Conservation (phyloP, 1,140 invertebrate genomes). For the Orchestia grillus region DNA sequence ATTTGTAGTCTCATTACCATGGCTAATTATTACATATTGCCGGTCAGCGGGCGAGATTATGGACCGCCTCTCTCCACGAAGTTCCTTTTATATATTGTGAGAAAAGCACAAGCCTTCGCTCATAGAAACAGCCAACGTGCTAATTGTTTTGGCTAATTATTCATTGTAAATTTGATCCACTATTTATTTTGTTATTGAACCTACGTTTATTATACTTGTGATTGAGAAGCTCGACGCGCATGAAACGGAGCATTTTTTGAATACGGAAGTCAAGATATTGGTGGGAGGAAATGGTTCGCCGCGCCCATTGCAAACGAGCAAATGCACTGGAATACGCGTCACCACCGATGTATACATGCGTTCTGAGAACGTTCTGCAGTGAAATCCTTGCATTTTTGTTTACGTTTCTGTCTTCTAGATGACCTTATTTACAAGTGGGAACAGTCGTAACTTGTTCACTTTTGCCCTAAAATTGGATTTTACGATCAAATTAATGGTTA, state of each 20-base stretch:
- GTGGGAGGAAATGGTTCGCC: background rate
- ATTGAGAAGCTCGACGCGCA: background rate
- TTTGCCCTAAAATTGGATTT: background rate
- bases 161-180: too few species aligned
- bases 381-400: background rate
- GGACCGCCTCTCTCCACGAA: background rate
- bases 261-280: background rate
- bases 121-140: background rate
- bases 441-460: background rate
- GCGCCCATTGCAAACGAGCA: too few species aligned
- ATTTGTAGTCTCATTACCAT: conserved; percentile 45
- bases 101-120: background rate
- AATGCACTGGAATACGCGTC: too few species aligned
- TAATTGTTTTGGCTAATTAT: too few species aligned
- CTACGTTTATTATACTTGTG: background rate
- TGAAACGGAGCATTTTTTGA: background rate
- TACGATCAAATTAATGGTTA: background rate
- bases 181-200: too few species aligned
- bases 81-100: conserved; percentile 1
- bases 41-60: background rate
- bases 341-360: background rate
- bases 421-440: background rate
- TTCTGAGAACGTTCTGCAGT: background rate
- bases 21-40: conserved; percentile 46
- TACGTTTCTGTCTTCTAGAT: background rate